Base-by-base conservation (phyloP, 2,888 invertebrate species). In the Agapetus fuscipes region DNA sequence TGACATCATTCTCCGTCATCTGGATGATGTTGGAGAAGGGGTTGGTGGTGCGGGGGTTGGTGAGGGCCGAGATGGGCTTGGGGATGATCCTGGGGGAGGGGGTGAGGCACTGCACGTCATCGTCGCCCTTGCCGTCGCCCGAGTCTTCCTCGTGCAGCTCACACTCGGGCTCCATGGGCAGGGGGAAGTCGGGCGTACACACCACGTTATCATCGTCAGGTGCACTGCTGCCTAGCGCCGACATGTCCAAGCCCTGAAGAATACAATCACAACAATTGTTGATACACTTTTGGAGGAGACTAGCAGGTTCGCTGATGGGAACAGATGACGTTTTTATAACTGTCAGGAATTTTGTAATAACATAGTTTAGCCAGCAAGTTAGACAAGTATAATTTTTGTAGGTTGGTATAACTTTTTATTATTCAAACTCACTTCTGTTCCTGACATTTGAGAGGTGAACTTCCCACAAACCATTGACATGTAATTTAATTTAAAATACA, bases 131-230 rank as follows among this genome's bases (percentile, higher is more conserved):
- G 25, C n/a, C n/a, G 7, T 10, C n/a, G 25, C 7, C 7, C 7
- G 25, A n/a, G n/a, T n/a, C n/a, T n/a, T n/a, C 57, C 30, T 37
- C 37, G 20, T 39, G 53, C 58, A 68, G 67, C 61, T 69, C 68
- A 46, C 66, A 66, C 29, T 66, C 48, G 10, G 68, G 66, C 43
- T 68, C 68, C 51, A 69, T 40, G 1, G 41, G 39, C 30, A 45
- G 5, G 3, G 66, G 66, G 37, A 71, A 63, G 55, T 78, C 78
- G 1, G 78, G 78, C 1, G 78, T 78, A 46, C 78, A 78, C 12
- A 78, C 75, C 10, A 78, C 67, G 52, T 67, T 61, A 49, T 74
- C 66, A 43, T 58, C 38, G 9, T 13, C 37, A 3, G n/a, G 20
- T 17, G 20, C 35, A 16, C 57, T 54, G 13, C 51, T 51, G 20